Percentiles rank a stretch among this genome's conserved stretches.
phyloP scores from a whole-genome alignment of 2,113 vertebrate species.

The Labeo rohita region DNA sequence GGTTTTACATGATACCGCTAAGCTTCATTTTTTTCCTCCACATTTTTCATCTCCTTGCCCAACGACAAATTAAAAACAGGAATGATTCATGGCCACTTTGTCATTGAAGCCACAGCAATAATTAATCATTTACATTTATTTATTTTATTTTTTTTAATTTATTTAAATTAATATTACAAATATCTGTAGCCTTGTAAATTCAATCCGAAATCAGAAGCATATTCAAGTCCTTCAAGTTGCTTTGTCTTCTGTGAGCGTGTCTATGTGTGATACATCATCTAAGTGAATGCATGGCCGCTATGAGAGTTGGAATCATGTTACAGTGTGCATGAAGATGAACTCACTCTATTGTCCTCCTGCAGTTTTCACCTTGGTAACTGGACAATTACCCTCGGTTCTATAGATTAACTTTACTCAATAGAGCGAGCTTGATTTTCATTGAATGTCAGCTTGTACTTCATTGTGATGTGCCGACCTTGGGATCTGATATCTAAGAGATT shows the following conservation, averaged over 20 bases:
- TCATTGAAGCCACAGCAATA: background rate
- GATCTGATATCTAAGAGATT: slow-evolving; percentile 34
- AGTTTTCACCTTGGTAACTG: slow-evolving; percentile 30
- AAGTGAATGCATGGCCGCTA: background rate
- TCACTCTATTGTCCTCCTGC: slow-evolving; percentile 21
- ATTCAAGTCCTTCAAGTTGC: background rate
- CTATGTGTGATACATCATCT: background rate
- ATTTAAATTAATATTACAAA: background rate
- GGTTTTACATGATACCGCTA: slow-evolving; percentile 51
- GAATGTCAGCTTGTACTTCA: slow-evolving; percentile 30
- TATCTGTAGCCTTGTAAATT: background rate
- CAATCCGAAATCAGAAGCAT: background rate
- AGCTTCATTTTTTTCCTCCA: slow-evolving; percentile 56
- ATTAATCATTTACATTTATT: background rate
- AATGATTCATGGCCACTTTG: background rate
- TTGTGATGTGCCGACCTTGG: slow-evolving; percentile 25
- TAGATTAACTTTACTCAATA: slow-evolving; percentile 39
- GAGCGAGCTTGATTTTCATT: slow-evolving; percentile 44
- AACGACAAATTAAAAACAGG: background rate
- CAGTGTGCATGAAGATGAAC: slow-evolving; percentile 27
- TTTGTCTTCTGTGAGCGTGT: no score
- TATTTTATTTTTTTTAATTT: background rate
- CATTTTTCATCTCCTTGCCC: slow-evolving; percentile 49
- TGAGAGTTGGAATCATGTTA: slow-evolving; percentile 12
- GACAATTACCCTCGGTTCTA: slow-evolving; percentile 27